phyloP scores from a whole-genome alignment of 2,113 vertebrate species.

The Ailurus styani region DNA sequence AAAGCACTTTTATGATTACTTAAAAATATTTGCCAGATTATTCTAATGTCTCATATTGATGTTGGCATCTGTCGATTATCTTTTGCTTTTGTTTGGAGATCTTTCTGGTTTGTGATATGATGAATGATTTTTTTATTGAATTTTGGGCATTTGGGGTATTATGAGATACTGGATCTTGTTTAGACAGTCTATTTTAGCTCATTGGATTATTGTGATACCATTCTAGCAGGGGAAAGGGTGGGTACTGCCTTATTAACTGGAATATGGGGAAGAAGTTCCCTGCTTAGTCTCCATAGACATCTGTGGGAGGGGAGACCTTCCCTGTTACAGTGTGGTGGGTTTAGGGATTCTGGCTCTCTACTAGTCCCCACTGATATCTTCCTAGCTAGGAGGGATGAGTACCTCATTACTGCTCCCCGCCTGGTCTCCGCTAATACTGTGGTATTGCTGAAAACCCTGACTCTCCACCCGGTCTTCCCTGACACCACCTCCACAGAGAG shows the following conservation, averaged over 20 bases:
- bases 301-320: background rate
- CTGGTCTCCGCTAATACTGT: background rate
- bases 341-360: background rate
- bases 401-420: background rate
- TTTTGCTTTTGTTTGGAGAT: background rate
- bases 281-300: background rate
- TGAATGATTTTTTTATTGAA: background rate
- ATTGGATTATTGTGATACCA: background rate
- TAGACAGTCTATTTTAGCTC: background rate
- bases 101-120: background rate
- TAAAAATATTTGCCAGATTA: background rate
- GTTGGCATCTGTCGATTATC: background rate
- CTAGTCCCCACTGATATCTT: background rate
- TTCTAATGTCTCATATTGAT: background rate
- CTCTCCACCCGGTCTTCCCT: background rate
- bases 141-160: background rate
- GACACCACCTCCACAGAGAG: background rate
- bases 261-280: too few species aligned
- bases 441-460: background rate
- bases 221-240: background rate
- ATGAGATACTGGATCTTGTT: background rate
- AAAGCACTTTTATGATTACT: background rate
- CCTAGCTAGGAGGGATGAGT: background rate
- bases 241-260: background rate
- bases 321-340: background rate